Evolutionary conservation across 2,113 vertebrate genomes (phyloP).

Genomic region (Crypturellus undulatus): DNA sequence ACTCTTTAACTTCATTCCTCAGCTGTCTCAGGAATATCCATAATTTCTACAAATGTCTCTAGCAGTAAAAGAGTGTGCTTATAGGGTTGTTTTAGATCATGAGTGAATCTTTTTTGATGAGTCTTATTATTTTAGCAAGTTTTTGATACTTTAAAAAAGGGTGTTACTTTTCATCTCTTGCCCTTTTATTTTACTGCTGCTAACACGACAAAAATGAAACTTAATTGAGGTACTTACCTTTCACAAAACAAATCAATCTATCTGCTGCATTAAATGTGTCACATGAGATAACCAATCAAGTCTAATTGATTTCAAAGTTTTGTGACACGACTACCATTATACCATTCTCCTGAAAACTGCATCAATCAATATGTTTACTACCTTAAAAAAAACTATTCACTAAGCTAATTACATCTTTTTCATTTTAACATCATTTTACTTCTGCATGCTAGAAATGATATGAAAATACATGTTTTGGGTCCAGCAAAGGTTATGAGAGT

Average conservation of each 20-base stretch:
- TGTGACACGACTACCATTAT: conserved; percentile 26
- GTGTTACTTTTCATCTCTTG: background rate
- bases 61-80: background rate
- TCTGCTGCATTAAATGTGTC: conserved; percentile 68
- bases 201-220: conserved; percentile 71
- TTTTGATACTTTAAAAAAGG: conserved; percentile 3
- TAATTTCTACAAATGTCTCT: background rate
- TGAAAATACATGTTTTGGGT: background rate
- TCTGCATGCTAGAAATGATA: conserved; percentile 15
- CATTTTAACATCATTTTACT: conserved; percentile 41
- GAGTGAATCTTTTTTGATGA: background rate
- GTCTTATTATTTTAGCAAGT: background rate
- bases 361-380: conserved; percentile 58
- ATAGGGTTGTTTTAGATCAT: background rate
- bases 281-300: conserved; percentile 70
- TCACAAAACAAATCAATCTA: conserved; percentile 77
- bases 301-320: conserved; percentile 76
- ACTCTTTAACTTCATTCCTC: background rate
- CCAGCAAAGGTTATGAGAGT: background rate
- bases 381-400: conserved; percentile 57
- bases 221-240: conserved; percentile 70
- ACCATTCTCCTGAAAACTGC: conserved; percentile 51
- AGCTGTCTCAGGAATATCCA: background rate
- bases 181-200: conserved; percentile 36
- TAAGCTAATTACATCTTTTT: background rate